A percentile compares a stretch with the other conserved stretches of the same genome.
Evolutionary conservation across 2,113 vertebrate genomes (phyloP).

Genomic region (Scomber colias): DNA sequence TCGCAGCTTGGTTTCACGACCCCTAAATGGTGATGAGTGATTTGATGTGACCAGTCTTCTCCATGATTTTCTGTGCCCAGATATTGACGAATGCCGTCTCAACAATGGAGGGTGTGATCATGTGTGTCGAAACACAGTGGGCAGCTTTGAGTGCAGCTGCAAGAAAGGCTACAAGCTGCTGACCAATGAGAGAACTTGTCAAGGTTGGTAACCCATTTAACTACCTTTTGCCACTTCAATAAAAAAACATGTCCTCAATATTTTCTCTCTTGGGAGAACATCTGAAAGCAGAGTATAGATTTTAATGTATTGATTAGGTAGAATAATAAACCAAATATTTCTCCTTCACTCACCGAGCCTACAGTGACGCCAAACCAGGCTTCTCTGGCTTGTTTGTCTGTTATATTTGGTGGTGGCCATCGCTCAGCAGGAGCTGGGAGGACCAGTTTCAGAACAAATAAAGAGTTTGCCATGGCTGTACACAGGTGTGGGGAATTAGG

Average conservation of each 20-base stretch:
- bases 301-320: constrained; percentile 3
- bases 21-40: background rate
- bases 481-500: constrained; percentile 80
- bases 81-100: constrained; percentile 95
- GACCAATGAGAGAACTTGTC: constrained; percentile 97
- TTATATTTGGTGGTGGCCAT: constrained; percentile 62
- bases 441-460: constrained; percentile 74
- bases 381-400: constrained; percentile 60
- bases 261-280: background rate
- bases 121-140: constrained; percentile 97
- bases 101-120: constrained; percentile 98
- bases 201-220: constrained; percentile 85
- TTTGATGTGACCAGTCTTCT: constrained; percentile 17
- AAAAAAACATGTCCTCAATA: background rate
- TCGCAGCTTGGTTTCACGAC: too few species aligned
- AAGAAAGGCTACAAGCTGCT: constrained; percentile 98
- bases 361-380: constrained; percentile 34
- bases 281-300: background rate
- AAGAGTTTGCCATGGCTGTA: constrained; percentile 56
- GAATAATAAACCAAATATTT: background rate
- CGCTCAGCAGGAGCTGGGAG: constrained; percentile 66
- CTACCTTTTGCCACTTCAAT: background rate
- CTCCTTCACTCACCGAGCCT: background rate
- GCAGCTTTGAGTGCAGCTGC: constrained; percentile 98
- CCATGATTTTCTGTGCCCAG: constrained; percentile 76